Conservation (phyloP, 2,113 vertebrate genomes). For the Zeus faber region DNA sequence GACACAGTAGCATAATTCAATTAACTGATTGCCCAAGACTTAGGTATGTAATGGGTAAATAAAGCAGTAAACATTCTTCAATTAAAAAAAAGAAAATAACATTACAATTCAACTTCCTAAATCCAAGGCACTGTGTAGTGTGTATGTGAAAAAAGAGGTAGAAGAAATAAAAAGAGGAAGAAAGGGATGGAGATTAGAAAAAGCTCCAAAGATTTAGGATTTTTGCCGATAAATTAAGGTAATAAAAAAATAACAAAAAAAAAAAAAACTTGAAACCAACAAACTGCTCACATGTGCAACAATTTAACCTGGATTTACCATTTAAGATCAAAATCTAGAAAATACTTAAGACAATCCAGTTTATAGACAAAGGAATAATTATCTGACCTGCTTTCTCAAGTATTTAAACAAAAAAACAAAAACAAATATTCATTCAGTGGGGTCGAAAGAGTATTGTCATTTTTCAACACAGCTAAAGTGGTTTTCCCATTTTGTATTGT, state of each 20-base stretch:
- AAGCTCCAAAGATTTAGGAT: background rate
- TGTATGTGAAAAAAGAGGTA: background rate
- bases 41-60: slow-evolving; percentile 2
- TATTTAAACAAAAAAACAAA: slow-evolving; percentile 13
- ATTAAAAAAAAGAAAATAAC: background rate
- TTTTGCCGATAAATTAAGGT: slow-evolving; percentile 32
- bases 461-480: slow-evolving; percentile 3
- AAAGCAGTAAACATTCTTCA: slow-evolving; percentile 22
- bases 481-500: slow-evolving; percentile 1
- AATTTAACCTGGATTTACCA: slow-evolving; percentile 4
- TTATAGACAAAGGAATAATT: background rate
- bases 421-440: slow-evolving; percentile 25
- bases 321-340: slow-evolving; percentile 4
- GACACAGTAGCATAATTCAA: background rate
- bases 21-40: background rate
- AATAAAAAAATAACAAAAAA: slow-evolving; percentile 6
- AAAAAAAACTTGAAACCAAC: slow-evolving; percentile 24
- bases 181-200: background rate
- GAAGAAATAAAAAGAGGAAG: background rate
- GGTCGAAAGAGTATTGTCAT: slow-evolving; percentile 8
- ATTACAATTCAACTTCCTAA: background rate
- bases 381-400: slow-evolving; percentile 4
- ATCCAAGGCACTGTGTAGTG: slow-evolving; percentile 27
- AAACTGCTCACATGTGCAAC: slow-evolving; percentile 25
- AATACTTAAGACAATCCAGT: background rate